Base-by-base conservation (phyloP, 2,888 invertebrate species). In the Lasioglossum zephyrum region DNA sequence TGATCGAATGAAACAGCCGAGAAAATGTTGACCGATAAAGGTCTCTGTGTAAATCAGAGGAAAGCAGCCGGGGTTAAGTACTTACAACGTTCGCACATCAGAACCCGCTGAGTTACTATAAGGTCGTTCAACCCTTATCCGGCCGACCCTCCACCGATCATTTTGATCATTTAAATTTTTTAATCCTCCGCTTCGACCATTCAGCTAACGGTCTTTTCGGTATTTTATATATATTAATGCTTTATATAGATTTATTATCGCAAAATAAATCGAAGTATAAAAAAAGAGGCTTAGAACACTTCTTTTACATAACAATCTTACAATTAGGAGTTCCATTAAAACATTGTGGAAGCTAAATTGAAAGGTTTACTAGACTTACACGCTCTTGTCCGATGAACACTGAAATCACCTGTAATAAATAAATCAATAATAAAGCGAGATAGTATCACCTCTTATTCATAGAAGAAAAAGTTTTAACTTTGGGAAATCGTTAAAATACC, bases 81-180 rank as follows among this genome's bases (percentile, higher is more conserved):
- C 89, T 92, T 89, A 93, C 93, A 93, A 39, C 93, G 92, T 93
- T 93, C 86, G 85, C 88, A 86, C 93, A 93, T 93, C 93, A 93
- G 92, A 92, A 85, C 93, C 93, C 87, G 93, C 93, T 93, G 93
- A 70, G 93, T 90, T 91, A 84, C 79, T 79, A 79, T 85, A 85
- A 89, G 85, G 87, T 90, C 87, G 73, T 91, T 89, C 90, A 90
- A 88, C 89, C 84, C 82, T 77, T 60, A n/a, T 63, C 44, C 31
- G 9, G 77, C 22, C 57, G 49, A 18, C 60, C 69, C 57, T 53
- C 16, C 11, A 4, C 39, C 16, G 36, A 66, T 63, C 63, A 16
- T 53, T 31, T 73, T 47, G 36, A 83, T 79, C 49, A 85, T 87
- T 87, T 69, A 81, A 80, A 88, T 82, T 82, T 80, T 77, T 79